Base-by-base conservation (phyloP, 2,797 vertebrate genomes). In the Nasua narica region DNA sequence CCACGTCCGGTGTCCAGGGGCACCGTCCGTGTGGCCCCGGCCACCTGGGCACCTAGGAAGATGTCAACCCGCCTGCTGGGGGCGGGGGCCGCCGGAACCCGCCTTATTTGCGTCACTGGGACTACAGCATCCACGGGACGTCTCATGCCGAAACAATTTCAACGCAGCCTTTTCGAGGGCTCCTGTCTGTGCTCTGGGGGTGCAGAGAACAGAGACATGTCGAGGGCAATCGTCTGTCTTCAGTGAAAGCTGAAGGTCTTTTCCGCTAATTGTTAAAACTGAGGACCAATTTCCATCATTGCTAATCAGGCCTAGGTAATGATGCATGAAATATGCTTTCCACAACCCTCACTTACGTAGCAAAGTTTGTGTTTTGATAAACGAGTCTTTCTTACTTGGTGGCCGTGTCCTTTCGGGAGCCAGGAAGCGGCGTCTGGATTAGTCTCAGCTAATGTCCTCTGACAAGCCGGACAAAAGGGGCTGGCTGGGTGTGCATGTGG, bases 311-410 rank as follows among this genome's bases (percentile, higher is more conserved):
- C 78, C 70, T 62, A 58, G 82, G 91, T 86, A 62, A 92, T 37
- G 92, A 76, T 70, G 94, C 78, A 40, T 56, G 54, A 76, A 88
- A 85, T 54, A 21, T 32, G 69, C 43, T 54, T 35, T 76, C 81
- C 56, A 77, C 43, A 48, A 18, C 19, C 74, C 74, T 94, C 87
- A 50, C 77, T 92, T 95, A 92, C 19, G 37, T 23, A 88, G 87
- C 62, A 58, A 67, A 70, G 82, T 77, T 70, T 67, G 90, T 40
- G 50, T 52, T 96, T 79, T 32, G 32, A 91, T 89, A 79, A 94
- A 97, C 18, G 93, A 83, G 70, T 56, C 89, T 82, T 95, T 95
- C 85, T 95, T 86, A 52, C 43, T 89, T 56, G 62, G 86, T 78
- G 72, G 48, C 74, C 29, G 56, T 65, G 94, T 90, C 69, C 87